A percentile compares a stretch with the other conserved stretches of the same genome.
phyloP scores from a whole-genome alignment of 2,888 invertebrate species.

The Metopia argyrocephala region DNA sequence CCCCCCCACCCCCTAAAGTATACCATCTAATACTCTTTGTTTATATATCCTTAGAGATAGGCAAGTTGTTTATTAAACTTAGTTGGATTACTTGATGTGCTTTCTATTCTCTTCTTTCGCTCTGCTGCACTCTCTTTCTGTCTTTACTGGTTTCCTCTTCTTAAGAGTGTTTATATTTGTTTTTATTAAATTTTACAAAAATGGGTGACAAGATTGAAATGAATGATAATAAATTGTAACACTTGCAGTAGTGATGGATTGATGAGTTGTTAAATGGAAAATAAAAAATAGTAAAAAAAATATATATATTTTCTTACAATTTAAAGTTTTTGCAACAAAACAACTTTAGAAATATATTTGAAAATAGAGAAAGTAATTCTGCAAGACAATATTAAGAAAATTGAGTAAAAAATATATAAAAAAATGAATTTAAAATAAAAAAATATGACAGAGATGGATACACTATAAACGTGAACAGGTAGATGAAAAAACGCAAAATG shows the following conservation, averaged over 20 bases:
- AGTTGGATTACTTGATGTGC: no score
- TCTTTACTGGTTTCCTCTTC: not conserved
- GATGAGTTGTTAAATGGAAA: constrained; percentile 48
- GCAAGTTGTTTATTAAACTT: not conserved
- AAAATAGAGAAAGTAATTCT: not conserved
- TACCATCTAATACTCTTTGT: no score
- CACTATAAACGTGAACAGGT: not conserved
- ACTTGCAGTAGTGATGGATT: constrained; percentile 43
- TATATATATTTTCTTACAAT: no score
- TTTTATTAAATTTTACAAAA: not conserved
- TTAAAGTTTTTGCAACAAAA: no score
- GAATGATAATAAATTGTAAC: constrained; percentile 44
- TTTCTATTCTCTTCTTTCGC: no score
- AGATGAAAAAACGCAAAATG: not conserved
- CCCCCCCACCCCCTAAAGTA: no score
- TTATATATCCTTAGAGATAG: no score
- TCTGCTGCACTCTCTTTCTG: not conserved
- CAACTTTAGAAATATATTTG: no score
- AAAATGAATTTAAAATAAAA: not conserved
- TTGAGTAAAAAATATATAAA: not conserved
- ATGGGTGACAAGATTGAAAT: constrained; percentile 28
- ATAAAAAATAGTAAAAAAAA: not conserved
- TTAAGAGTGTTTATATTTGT: not conserved
- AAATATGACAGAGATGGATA: not conserved
- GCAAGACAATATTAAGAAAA: not conserved